phyloP scores from a whole-genome alignment of 1,140 invertebrate genomes.

The Ceratosolen fusciceps region DNA sequence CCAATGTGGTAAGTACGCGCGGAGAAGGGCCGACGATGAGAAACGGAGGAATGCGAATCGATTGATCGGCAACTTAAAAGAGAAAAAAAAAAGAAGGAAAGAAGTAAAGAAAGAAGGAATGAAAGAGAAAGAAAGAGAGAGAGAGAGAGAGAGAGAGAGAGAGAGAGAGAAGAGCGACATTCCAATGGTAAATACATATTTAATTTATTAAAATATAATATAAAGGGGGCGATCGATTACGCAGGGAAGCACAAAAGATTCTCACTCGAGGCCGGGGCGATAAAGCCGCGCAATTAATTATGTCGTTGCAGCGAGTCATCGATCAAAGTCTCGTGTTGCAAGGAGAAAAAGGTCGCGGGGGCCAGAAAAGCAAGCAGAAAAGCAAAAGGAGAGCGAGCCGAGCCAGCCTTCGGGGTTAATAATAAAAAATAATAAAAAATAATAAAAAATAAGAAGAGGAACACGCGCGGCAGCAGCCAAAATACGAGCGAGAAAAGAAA shows the following conservation, averaged over 20 bases:
- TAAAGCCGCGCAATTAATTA: constrained; percentile 26
- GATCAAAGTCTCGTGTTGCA: constrained; percentile 27
- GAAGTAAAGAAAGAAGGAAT: no score
- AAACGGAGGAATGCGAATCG: no score
- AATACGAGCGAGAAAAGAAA: not conserved
- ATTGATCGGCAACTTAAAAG: no score
- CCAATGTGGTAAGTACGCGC: no score
- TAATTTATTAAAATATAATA: not conserved
- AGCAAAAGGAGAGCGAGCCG: no score
- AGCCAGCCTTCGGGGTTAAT: no score
- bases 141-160: no score
- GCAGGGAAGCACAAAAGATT: not conserved
- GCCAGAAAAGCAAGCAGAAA: not conserved
- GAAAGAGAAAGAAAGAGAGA: no score
- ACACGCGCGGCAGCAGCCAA: not conserved
- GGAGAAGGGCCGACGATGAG: no score
- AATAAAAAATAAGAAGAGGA: not conserved
- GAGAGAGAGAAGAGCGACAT: not conserved
- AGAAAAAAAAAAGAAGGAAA: no score
- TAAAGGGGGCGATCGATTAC: not conserved
- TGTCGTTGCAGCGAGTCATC: constrained; percentile 18
- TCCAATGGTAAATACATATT: no score
- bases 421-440: not conserved
- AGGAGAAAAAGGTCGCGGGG: not conserved
- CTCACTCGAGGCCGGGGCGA: not conserved